phyloP scores from a whole-genome alignment of 2,113 vertebrate species.

The Anser cygnoides region DNA sequence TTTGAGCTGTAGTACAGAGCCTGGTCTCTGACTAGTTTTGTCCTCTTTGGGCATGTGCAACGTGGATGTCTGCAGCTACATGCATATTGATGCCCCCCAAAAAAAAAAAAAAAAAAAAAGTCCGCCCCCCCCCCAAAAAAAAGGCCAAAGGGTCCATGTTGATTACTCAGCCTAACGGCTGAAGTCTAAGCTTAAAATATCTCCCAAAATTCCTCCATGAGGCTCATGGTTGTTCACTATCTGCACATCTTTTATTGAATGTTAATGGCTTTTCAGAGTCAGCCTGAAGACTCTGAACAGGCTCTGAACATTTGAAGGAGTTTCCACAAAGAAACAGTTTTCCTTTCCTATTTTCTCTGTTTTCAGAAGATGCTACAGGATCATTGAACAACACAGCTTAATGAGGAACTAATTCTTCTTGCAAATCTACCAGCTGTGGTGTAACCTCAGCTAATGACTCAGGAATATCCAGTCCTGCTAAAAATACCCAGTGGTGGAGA shows the following conservation, averaged over 20 bases:
- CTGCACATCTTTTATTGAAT: neutral
- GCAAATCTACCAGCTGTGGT: neutral
- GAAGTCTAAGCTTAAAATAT: neutral
- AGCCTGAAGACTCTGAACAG: neutral
- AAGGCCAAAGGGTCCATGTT: neutral
- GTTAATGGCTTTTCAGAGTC: constrained; percentile 20
- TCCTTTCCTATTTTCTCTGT: neutral
- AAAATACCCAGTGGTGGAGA: neutral
- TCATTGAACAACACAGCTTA: neutral
- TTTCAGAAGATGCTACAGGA: neutral
- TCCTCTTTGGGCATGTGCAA: neutral
- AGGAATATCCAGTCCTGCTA: neutral
- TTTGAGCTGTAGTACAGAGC: neutral
- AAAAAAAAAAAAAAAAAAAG: too few species aligned
- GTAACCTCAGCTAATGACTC: neutral
- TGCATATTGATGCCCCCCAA: neutral
- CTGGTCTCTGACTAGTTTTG: neutral
- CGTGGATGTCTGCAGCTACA: neutral
- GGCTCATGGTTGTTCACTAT: neutral
- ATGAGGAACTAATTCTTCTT: constrained; percentile 10
- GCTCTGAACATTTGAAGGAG: neutral
- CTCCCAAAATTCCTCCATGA: neutral
- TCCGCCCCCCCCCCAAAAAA: too few species aligned
- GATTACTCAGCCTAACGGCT: neutral
- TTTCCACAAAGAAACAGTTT: neutral